Evolutionary conservation across 2,888 invertebrate species (phyloP), one percentile per base, ranked within the genome.

Genomic region (Drosophila colorata): DNA sequence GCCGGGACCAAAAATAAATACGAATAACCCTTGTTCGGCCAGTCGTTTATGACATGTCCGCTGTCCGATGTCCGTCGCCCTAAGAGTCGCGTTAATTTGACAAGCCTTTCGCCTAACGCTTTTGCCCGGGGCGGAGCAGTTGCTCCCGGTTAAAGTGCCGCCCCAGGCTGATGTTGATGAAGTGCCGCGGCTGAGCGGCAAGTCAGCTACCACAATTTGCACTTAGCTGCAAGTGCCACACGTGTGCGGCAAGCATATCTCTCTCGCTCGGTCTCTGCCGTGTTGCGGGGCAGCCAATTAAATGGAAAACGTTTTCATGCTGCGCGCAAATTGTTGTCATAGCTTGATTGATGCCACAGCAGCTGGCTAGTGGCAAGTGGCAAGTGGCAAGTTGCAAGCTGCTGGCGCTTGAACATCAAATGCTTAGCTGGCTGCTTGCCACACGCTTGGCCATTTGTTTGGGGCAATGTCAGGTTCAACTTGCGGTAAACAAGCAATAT

Each of bases 301-400:
- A 82, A 85, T 80, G 71, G 67, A 85, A 72, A 85, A 72, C 69
- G 64, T 78, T 82, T 82, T 65, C 74, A 68, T 71, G 77, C 77
- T 25, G 49, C 66, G 63, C 70, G 20, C 56, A 52, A 66, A 59
- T 56, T 38, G 66, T 72, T 85, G 82, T 82, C 82, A 74, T 65
- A 66, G 40, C 59, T 69, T 80, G 85, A 82, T 82, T 75, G 82
- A 82, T 82, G 85, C 85, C 48, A 16, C 52, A 31, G 18, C 44
- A 31, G 43, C 1, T 14, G 14, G 56, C 37, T 40, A 13, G 48
- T 20, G 38, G 43, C 38, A 60, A 52, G 46, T 35, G 35, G 55
- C 52, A 61, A 28, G 20, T 11, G 18, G 43, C 23, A 23, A 43
- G 44, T 23, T 25, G 23, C 43, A 44, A 14, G 25, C 14, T 44